Evolutionary conservation across 1,140 invertebrate species (phyloP), one percentile per base, ranked within the genome.

Genomic region (Physella acuta): DNA sequence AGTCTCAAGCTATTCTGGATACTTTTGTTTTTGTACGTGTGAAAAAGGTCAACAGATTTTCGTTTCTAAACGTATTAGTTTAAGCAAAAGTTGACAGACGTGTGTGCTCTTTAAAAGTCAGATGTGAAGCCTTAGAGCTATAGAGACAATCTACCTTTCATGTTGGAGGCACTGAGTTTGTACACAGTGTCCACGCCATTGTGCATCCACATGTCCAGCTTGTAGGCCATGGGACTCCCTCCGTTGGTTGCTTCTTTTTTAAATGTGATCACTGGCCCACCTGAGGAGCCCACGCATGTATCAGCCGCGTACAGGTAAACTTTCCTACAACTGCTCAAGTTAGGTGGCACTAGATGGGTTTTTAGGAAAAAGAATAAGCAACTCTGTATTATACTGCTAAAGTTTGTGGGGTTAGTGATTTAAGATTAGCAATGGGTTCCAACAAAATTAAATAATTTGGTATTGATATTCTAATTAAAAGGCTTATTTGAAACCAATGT

Each of bases 191-290:
- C 1, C 20, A 61, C 33, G 3, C 59, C 59, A 39, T 2, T 24
- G 36, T 61, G 59, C 37, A 44, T 61, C 59, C 59, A 61, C 2
- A 44, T n/a, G 4, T 61, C 59, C 16, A 39, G 59, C 4, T n/a
- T 34, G 1, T 37, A 26, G n/a, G 36, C 36, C 16, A 37, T 36
- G 28, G 3, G 20, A 44, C 28, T 28, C 8, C 20, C 20, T 11
- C 39, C 39, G 24, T 39, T 39, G 0, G 16, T 14, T 24, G 2
- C 28, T 26, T 33, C 39, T 11, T 36, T 61, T 34, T n/a, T 37
- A 36, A 61, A 61, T 1, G 36, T 36, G 1, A 61, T 2, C 3
- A 61, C 33, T 30, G 37, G 14, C 16, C 1, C 59, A 4, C 59
- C 59, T 3, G 33, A 37, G 28, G 59, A 61, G n/a, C 59, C 59